Evolutionary conservation across 1,140 invertebrate species (phyloP), one percentile per base, ranked within the genome.

Genomic region (Diuraphis noxia): DNA sequence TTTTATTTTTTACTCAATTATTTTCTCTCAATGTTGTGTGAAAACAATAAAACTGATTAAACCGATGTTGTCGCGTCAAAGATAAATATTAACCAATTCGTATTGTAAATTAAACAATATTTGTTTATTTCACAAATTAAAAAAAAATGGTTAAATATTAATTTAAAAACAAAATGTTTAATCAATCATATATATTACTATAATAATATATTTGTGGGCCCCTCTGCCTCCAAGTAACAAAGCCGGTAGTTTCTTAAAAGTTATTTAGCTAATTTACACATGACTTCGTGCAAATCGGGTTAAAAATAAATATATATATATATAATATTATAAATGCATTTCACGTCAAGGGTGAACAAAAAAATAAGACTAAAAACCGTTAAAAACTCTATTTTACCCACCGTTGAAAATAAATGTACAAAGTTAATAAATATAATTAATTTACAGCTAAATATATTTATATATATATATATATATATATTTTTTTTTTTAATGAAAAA

Each of bases 201-300:
- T 87, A 40, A 89, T 84, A 43, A 79, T 87, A 86, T 89, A 89
- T 92, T 91, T 93, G 88, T 92, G 89, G 92, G 93, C 93, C 94
- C 93, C 93, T 94, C 94, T 94, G 94, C 93, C 93, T 94, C 94
- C 94, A 94, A 94, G 94, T 94, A 94, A 94, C 94, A 93, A 93
- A 93, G 87, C 93, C 89, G 72, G 89, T 91, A 81, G 89, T 81
- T 91, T 91, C 72, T 89, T 89, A 43, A 43, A 63, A 89, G 79
- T 25, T 72, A 46, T 89, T 43, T 89, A 89, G 56, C 34, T 77
- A 79, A 89, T 43, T 77, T 77, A 89, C 13, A 89, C 40, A 43
- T 88, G 86, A 87, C 49, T 63, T 56, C 41, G 79, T 89, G 34
- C 88, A 89, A 89, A 89, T 88, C 52, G 86, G 86, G 86, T 63